A percentile compares a stretch with the other conserved stretches of the same genome.
phyloP scores from a whole-genome alignment of 2,113 vertebrate genomes.

The Esox niger region DNA sequence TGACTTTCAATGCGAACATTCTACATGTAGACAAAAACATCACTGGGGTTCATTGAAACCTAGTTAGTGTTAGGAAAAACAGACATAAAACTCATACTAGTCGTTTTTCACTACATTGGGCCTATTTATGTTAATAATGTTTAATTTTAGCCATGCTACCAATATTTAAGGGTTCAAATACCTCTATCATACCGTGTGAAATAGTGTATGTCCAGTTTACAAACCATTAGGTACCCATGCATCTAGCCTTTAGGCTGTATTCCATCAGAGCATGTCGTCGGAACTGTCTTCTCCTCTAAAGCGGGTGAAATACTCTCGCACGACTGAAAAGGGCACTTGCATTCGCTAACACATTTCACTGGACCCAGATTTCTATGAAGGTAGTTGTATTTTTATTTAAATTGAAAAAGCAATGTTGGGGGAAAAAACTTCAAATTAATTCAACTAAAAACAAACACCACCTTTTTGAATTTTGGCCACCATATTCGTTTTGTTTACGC shows the following conservation, averaged over 20 bases:
- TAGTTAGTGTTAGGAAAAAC: no score
- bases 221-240: neutral
- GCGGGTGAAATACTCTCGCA: neutral
- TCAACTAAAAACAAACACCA: neutral
- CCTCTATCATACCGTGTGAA: no score
- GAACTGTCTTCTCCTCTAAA: neutral
- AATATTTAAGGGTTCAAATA: neutral
- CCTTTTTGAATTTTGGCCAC: neutral
- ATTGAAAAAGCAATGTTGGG: neutral
- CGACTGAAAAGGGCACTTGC: neutral
- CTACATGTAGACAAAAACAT: no score
- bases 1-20: no score
- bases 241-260: neutral
- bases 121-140: no score
- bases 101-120: no score
- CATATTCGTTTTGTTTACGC: no score
- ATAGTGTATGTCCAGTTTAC: neutral
- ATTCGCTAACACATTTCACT: constrained; percentile 2
- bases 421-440: neutral
- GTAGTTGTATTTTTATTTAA: constrained; percentile 10
- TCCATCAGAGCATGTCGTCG: neutral
- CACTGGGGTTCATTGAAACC: no score
- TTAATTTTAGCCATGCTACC: no score
- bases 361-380: neutral
- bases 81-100: no score